These are phyloP conservation scores for Cheirogaleus medius DNA, from an alignment of 2,113 vertebrate genomes.

Conservation along the genomic window DNA sequence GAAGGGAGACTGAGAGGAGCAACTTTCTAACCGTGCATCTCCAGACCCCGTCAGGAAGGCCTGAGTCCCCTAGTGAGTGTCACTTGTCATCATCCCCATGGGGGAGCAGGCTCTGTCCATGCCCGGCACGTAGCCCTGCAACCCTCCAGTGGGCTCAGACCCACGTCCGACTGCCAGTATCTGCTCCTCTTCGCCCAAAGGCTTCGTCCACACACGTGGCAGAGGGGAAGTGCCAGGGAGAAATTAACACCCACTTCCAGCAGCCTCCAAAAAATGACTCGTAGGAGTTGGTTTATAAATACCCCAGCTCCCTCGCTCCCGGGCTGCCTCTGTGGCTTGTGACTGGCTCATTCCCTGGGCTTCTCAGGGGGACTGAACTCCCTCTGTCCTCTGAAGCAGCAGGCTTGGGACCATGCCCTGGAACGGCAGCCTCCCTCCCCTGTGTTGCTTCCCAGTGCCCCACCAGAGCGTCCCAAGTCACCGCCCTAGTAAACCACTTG, in stretches of 20 bases:
- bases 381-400: neutral
- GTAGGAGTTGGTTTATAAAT: neutral
- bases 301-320: neutral
- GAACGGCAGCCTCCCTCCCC: neutral
- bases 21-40: accelerated
- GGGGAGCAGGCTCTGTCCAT: neutral
- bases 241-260: neutral
- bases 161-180: neutral
- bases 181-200: neutral
- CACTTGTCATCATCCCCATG: neutral
- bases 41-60: neutral
- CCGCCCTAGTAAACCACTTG: neutral
- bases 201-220: neutral
- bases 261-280: neutral
- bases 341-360: neutral
- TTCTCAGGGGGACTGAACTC: neutral
- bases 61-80: neutral
- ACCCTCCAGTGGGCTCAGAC: accelerated
- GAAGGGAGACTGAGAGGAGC: neutral
- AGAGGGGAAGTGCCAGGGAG: neutral
- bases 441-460: neutral
- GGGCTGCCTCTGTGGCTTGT: accelerated
- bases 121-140: neutral
- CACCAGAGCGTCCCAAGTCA: neutral
- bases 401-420: accelerated